Base-by-base conservation (phyloP, 2,888 invertebrate genomes). In the Stegana nigrithorax region DNA sequence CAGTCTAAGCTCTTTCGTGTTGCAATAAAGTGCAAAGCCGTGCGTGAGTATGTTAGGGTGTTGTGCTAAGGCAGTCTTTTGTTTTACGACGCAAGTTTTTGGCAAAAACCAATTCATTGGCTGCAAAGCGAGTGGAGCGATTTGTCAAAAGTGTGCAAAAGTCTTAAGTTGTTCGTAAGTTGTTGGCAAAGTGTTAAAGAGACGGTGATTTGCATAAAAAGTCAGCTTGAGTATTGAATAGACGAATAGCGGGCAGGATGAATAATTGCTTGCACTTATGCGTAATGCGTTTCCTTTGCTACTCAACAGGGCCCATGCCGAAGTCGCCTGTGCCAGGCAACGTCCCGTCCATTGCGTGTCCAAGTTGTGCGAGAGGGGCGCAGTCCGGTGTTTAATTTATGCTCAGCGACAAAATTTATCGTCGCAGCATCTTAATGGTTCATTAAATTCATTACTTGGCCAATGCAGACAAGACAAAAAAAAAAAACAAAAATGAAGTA, bases 391-490 rank as follows among this genome's bases (percentile, higher is more conserved):
- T 73, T 72, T 78, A 79, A 81, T 83, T 80, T 82, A 82, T 82
- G 78, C 77, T 67, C 65, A 71, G 70, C 78, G 72, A 73, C 72
- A 72, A 71, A 80, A 83, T 82, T 81, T 83, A 82, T 82, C 72
- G 75, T 62, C 73, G 64, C 67, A 77, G 78, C 82, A 82, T 82
- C 82, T 82, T 81, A 82, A 83, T 82, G 82, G 83, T 83, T 83
- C 83, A 82, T 83, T 82, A 82, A 83, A 83, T 82, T 79, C 82
- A 83, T 82, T 82, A 82, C 76, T 78, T 75, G 76, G 70, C 69
- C 71, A 69, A 65, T 76, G 71, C 66, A 68, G 71, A 71, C 66
- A 71, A 66, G 64, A 19, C 14, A 72, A 60, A 64, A 60, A 59
- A 63, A 60, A 68, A 47, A 59, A 60, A 62, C 53, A 62, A 59